Evolutionary conservation across 2,888 invertebrate species (phyloP), one percentile per base, ranked within the genome.

Genomic region (Coenonympha glycerion): DNA sequence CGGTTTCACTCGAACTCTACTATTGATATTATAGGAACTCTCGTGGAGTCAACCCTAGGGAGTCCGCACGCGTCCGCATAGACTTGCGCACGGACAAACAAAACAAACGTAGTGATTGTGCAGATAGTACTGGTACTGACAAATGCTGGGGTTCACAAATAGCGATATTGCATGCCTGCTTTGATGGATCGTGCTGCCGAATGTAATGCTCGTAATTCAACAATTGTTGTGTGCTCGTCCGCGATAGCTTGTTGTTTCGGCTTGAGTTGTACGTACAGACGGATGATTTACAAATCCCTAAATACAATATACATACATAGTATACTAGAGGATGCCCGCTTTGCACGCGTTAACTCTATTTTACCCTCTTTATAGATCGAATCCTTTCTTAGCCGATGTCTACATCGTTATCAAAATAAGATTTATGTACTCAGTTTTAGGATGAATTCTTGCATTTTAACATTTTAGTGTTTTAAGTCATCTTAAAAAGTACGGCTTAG

Each of bases 71-170:
- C 53, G 34, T 69, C 65, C 66, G 60, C 67, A 68, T 70, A 68
- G 55, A 66, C 66, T 64, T 65, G 62, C 63, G 63, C 62, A 64
- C 68, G 68, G 69, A 68, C 68, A 69, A 60, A 54, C 59, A 55
- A 65, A 59, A 60, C 70, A 74, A 73, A 76, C 64, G 49, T 54
- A 59, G 62, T 68, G 71, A 71, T 76, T 76, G 77, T 76, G 71
- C 76, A 68, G 73, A 74, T 77, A 80, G 79, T 79, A 74, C 70
- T 72, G 70, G 79, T 79, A 74, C 70, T 72, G 70, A 75, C 73
- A 77, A 74, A 74, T 76, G 75, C 69, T 69, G 64, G 71, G 71
- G 62, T 56, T 60, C 60, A 56, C 65, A 64, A 60, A 74, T 72
- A 71, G 70, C 66, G 73, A 75, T 79, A 79, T 75, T 69, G 71